Percentiles rank a stretch among this genome's conserved stretches.
phyloP scores from a whole-genome alignment of 53 echinoderm and acorn worm species.

The Temnopleurus reevesii region DNA sequence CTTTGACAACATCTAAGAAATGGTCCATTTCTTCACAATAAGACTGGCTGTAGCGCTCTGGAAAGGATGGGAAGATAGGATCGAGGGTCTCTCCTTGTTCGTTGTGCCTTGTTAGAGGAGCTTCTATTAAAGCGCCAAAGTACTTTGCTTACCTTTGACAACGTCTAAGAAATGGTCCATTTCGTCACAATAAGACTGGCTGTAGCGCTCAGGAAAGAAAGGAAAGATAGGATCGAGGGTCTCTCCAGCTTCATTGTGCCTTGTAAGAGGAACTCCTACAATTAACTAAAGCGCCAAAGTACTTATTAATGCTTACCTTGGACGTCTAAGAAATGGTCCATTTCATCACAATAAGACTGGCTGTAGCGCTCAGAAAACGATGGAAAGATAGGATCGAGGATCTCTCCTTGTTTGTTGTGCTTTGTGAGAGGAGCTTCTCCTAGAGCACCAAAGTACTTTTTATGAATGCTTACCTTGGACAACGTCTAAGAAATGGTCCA shows the following conservation, averaged over 20 bases:
- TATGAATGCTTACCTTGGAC: conserved; percentile 60
- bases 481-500: conserved; percentile 84
- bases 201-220: too few species aligned
- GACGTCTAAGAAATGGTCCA: conserved; percentile 77
- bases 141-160: not conserved
- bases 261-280: too few species aligned
- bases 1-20: not conserved
- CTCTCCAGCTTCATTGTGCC: too few species aligned
- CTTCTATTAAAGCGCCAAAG: not conserved
- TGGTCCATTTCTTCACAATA: not conserved
- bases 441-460: not conserved
- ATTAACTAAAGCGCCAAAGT: conserved; percentile 54
- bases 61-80: conserved; percentile 67
- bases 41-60: conserved; percentile 47
- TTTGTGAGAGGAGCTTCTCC: not conserved
- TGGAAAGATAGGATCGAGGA: conserved; percentile 3
- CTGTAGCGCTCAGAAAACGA: conserved; percentile 80
- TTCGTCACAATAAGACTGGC: not conserved
- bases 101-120: not conserved
- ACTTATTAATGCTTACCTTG: conserved; percentile 61
- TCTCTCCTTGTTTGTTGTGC: not conserved
- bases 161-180: not conserved
- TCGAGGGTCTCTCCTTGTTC: not conserved
- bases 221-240: too few species aligned
- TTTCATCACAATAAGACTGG: conserved; percentile 66